phyloP scores from a whole-genome alignment of 2,113 vertebrate species.

The Mellivora capensis region DNA sequence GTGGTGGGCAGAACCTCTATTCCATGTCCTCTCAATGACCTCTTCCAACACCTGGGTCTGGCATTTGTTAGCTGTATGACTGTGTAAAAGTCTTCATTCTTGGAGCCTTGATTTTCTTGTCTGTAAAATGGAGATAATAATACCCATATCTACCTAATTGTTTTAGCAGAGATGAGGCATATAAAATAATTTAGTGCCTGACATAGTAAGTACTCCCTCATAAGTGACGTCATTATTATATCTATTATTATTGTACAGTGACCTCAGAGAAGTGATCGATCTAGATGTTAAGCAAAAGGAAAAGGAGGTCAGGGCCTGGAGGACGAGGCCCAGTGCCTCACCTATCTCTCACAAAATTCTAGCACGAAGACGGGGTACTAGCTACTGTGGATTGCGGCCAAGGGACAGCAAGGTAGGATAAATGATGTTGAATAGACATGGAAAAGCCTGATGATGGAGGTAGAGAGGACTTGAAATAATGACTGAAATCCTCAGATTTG shows the following conservation, averaged over 20 bases:
- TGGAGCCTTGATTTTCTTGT: background rate
- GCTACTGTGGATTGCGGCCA: background rate
- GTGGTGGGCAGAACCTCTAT: background rate
- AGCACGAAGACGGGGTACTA: background rate
- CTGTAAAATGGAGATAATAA: background rate
- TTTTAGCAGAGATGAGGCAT: background rate
- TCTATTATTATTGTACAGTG: background rate
- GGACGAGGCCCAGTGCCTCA: background rate
- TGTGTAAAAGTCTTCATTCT: background rate
- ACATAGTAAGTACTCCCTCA: background rate
- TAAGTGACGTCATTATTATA: background rate
- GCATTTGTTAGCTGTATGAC: background rate
- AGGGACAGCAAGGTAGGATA: background rate
- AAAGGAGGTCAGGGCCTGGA: background rate
- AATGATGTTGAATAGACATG: background rate
- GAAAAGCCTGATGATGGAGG: background rate
- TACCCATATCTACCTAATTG: background rate
- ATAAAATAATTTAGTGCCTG: background rate
- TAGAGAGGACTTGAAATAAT: background rate
- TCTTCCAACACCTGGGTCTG: background rate
- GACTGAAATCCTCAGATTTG: background rate
- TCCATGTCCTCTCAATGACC: background rate
- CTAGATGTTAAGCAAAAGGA: background rate
- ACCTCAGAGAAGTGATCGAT: background rate
- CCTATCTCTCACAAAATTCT: background rate